phyloP scores from a whole-genome alignment of 2,113 vertebrate species.

The Etheostoma cragini region DNA sequence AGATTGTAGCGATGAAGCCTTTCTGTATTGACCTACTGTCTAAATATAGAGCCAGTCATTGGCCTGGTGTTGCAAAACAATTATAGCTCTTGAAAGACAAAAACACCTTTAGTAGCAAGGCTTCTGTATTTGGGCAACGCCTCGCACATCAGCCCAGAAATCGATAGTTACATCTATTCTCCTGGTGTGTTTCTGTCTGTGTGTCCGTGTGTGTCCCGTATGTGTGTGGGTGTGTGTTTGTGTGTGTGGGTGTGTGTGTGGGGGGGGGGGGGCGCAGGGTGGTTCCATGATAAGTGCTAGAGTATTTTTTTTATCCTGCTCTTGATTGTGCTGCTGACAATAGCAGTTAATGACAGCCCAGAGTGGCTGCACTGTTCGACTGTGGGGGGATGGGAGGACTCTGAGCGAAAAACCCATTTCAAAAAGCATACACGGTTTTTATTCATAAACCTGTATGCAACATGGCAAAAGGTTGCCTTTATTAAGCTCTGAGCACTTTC shows the following conservation, averaged over 20 bases:
- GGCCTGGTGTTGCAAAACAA: slow-evolving; percentile 52
- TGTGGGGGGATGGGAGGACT: slow-evolving; percentile 50
- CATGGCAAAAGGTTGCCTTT: slow-evolving; percentile 63
- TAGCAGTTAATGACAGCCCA: slow-evolving; percentile 80
- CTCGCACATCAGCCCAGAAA: slow-evolving; percentile 76
- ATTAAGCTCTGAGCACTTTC: slow-evolving; percentile 62
- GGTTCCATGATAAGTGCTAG: slow-evolving; percentile 77
- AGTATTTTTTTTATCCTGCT: slow-evolving; percentile 55
- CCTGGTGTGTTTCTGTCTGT: slow-evolving; percentile 40
- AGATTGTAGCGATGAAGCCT: neutral
- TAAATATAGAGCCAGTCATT: slow-evolving; percentile 56
- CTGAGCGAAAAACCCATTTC: slow-evolving; percentile 47
- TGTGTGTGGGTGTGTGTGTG: slow-evolving; percentile 35
- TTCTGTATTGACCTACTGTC: slow-evolving; percentile 51
- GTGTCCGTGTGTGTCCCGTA: slow-evolving; percentile 10
- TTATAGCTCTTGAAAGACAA: slow-evolving; percentile 68
- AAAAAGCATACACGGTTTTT: slow-evolving; percentile 68
- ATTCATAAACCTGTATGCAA: slow-evolving; percentile 71
- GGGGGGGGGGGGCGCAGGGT: slow-evolving; percentile 11
- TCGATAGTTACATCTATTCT: slow-evolving; percentile 79
- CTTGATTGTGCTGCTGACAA: slow-evolving; percentile 80
- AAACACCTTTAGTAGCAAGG: slow-evolving; percentile 70
- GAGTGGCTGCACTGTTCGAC: slow-evolving; percentile 64
- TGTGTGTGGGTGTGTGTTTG: slow-evolving; percentile 38
- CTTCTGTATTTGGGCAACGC: slow-evolving; percentile 62